Evolutionary conservation across 30 jellyfish, hydroid and myxozoan species (phyloP).

Genomic region (Sanderia malayensis): DNA sequence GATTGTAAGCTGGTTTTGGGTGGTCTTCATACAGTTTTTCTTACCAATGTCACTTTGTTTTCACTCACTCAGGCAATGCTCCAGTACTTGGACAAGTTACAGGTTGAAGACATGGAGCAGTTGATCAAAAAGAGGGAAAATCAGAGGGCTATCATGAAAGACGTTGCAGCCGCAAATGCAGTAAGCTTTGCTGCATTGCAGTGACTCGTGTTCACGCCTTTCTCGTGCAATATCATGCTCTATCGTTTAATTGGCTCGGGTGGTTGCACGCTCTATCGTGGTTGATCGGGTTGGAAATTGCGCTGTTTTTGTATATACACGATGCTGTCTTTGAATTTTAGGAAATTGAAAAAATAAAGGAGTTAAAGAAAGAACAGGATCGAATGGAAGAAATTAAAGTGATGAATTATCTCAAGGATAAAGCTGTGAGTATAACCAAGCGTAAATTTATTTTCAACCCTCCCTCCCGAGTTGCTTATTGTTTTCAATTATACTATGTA

Average conservation of each 20-base stretch:
- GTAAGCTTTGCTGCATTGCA: constrained; percentile 41
- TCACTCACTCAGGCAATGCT: constrained; percentile 96
- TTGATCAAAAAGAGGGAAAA: constrained; percentile 81
- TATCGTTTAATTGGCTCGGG: too few species aligned
- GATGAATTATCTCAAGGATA: constrained; percentile 89
- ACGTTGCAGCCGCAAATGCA: constrained; percentile 94
- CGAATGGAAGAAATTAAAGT: constrained; percentile 85
- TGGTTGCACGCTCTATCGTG: too few species aligned
- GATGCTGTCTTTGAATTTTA: too few species aligned
- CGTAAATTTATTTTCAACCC: neutral
- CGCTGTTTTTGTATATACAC: too few species aligned
- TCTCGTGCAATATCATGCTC: too few species aligned
- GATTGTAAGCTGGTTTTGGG: too few species aligned
- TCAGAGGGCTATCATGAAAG: constrained; percentile 72
- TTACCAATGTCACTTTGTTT: too few species aligned
- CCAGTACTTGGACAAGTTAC: constrained; percentile 89
- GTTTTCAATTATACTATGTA: too few species aligned
- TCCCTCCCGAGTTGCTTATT: too few species aligned
- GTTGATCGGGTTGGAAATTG: too few species aligned
- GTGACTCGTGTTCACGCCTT: too few species aligned
- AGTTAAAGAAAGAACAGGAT: constrained; percentile 63
- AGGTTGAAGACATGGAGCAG: constrained; percentile 83
- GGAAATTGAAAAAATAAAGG: constrained; percentile 69
- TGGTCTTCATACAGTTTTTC: too few species aligned
- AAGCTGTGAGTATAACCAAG: constrained; percentile 58